Evolutionary conservation across 92 coral and sea anemone species (phyloP), one percentile per base, ranked within the genome.

Genomic region (Isaurus tuberculatus): DNA sequence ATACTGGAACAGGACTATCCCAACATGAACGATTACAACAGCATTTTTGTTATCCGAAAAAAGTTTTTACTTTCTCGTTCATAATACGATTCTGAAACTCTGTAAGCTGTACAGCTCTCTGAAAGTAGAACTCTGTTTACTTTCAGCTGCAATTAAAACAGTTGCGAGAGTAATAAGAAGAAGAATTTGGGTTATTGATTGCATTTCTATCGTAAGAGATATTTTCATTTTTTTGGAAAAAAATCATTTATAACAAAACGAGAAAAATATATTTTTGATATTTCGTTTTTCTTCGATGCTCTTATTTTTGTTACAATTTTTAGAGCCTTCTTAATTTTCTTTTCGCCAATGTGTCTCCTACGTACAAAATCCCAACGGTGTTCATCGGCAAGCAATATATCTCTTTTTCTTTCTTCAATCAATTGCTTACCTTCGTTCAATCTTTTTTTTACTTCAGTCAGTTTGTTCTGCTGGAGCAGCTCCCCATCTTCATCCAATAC

Each of bases 1-100:
- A n/a, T n/a, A n/a, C n/a, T n/a, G n/a, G n/a, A n/a, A n/a, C n/a
- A n/a, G n/a, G n/a, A n/a, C n/a, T n/a, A n/a, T n/a, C n/a, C 26
- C 43, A 30, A 69, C 74, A 16, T 69, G 74, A 20, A 69, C 25
- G 23, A 69, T 69, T 5, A 48, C 15, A 36, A 69, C 74, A 69
- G 53, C 28, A 6, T n/a, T 69, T 25, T 69, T 36, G 26, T 25
- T 69, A 31, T 69, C 74, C 1, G 74, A 69, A 17, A 69, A 33
- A 0, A 15, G 8, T 20, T 15, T 34, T 69, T n/a, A 34, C 25
- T 19, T 69, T 69, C 53, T 69, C 29, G 28, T 69, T 69, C 53
- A 7, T 32, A 69, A 36, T 13, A 17, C 37, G 48, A 32, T 1
- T 33, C 25, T 22, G 40, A 69, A 69, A 32, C 74, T 69, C 23